Evolutionary conservation across 1,140 invertebrate species (phyloP).

Genomic region (Hylaeus anthracinus): DNA sequence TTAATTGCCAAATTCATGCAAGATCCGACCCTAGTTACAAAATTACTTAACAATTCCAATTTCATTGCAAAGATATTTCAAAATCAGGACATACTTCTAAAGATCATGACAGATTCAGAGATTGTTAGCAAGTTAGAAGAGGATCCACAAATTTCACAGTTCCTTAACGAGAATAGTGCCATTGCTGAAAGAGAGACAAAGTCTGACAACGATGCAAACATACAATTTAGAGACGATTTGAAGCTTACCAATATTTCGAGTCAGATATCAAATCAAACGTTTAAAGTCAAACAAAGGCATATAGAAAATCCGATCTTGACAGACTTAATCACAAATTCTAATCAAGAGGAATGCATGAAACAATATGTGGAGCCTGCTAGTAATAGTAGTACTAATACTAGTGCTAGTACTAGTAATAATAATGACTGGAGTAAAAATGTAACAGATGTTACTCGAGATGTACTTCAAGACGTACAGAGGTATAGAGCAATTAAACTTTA

Average conservation of each 20-base stretch:
- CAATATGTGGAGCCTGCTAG: constrained; percentile 31
- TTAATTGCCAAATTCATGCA: constrained; percentile 55
- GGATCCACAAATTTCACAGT: constrained; percentile 70
- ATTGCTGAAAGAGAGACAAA: constrained; percentile 16
- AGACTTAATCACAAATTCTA: constrained; percentile 74
- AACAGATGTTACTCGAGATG: constrained; percentile 82
- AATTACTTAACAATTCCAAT: constrained; percentile 69
- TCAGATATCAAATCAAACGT: not conserved
- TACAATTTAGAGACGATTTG: constrained; percentile 14
- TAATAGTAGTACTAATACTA: no score
- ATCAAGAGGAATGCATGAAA: constrained; percentile 56
- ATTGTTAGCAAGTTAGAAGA: constrained; percentile 61
- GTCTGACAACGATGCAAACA: constrained; percentile 1
- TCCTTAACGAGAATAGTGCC: constrained; percentile 64
- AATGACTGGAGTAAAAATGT: constrained; percentile 61
- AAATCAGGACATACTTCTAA: constrained; percentile 71
- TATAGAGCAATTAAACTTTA: constrained; percentile 48
- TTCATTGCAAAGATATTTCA: constrained; percentile 73
- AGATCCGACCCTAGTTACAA: constrained; percentile 60
- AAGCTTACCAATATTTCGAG: constrained; percentile 9
- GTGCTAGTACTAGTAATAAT: not conserved
- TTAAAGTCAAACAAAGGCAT: constrained; percentile 43
- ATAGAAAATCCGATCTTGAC: constrained; percentile 75
- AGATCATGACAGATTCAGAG: constrained; percentile 71
- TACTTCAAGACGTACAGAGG: constrained; percentile 85